Base-by-base conservation (phyloP, 23 tunicate genomes). In the Corella eumyota region DNA sequence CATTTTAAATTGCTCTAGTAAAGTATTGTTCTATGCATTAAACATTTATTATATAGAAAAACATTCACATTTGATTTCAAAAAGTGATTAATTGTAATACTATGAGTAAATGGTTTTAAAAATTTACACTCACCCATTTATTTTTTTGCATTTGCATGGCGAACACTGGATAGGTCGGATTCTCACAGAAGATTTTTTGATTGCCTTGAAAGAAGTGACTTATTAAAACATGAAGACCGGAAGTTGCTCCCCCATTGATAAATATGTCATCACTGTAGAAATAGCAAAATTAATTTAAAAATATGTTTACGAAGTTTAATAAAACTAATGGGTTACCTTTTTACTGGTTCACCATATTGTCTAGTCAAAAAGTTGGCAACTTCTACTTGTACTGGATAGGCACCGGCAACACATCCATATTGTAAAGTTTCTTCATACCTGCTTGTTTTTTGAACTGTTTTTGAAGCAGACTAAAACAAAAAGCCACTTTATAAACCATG, bases 371-470 rank as follows among this genome's bases (percentile, higher is more conserved):
- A 77, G 35, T 47, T 33, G 7, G 73, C 70, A 6, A 75, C 34
- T 38, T 75, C 57, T 4, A 65, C 48, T 21, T 48, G 72, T 25
- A 75, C 5, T 31, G 26, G 35, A 22, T 65, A 45, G 24, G 29
- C 55, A 17, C 74, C 74, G 23, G 36, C 34, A 23, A 6, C 29
- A 29, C 58, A 56, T 1, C 81, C 82, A 76, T 84, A 84, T 40
- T 84, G 94, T 20, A 84, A 36, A 9, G 72, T 34, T 37, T 84
- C 79, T 37, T 84, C 94, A 70, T 30, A 68, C 50, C 78, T 32
- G 35, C 56, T 34, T 13, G 45, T 26, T 64, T 34, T 17, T 2
- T 36, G 17, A 4, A 71, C 7, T 30, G 40, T 29, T 46, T 60
- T 30, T 5, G 63, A 6, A 6, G 63, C 63, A 58, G 36, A 34